Conservation (phyloP, 2,113 vertebrate species). For the Leptobrachium leishanense region DNA sequence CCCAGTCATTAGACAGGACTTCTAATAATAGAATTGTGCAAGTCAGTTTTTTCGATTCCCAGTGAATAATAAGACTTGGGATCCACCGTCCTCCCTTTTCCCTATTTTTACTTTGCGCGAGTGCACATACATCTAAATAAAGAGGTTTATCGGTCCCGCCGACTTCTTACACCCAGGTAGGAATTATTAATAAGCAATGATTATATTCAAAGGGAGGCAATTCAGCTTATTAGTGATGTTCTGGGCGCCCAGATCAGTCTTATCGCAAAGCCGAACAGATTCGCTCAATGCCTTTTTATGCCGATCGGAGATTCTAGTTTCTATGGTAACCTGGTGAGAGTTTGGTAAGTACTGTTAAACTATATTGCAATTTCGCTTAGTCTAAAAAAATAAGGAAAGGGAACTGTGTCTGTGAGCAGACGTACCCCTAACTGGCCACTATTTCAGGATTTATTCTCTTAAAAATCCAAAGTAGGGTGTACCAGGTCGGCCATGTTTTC, state of each 20-base stretch:
- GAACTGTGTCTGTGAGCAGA: conserved; percentile 56
- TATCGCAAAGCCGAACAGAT: conserved; percentile 56
- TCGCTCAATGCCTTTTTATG: conserved; percentile 59
- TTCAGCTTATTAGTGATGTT: conserved; percentile 46
- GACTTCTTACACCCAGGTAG: conserved; percentile 39
- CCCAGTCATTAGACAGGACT: too few relatives aligned
- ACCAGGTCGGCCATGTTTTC: too few relatives aligned
- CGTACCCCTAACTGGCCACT: conserved; percentile 25
- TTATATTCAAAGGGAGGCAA: conserved; percentile 51
- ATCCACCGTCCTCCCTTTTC: neutral
- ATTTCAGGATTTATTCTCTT: too few relatives aligned
- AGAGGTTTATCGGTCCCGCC: neutral
- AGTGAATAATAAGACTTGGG: too few relatives aligned
- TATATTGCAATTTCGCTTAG: conserved; percentile 62
- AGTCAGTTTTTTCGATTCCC: too few relatives aligned
- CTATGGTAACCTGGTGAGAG: conserved; percentile 59
- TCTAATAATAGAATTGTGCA: too few relatives aligned
- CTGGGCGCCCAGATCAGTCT: conserved; percentile 54
- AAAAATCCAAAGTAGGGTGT: too few relatives aligned
- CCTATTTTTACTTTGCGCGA: neutral
- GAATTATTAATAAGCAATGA: conserved; percentile 54
- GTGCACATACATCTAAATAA: neutral
- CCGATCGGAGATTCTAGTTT: conserved; percentile 61
- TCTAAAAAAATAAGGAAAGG: conserved; percentile 54
- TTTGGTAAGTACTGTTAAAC: conserved; percentile 64